Base-by-base conservation (phyloP, 2,113 vertebrate species). In the Piliocolobus tephrosceles region DNA sequence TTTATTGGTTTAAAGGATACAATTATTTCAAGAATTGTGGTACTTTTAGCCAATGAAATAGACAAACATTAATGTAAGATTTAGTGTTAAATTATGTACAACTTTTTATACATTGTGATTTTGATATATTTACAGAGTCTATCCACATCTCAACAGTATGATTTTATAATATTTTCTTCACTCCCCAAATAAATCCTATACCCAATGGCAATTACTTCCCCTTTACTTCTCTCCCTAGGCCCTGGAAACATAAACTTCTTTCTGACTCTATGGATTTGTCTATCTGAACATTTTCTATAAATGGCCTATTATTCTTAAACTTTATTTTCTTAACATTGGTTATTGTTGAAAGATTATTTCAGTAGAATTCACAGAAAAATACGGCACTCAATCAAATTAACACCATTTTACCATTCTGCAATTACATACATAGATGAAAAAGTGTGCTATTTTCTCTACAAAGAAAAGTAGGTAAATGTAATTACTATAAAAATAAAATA, bases 301-400 rank as follows among this genome's bases (percentile, higher is more conserved):
- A 85, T 73, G 61, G 10, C 30, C 30, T 76, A 50, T 93, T 95
- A 84, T 47, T 84, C 85, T 92, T 73, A 93, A 96, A 52, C 5
- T 6, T 40, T 40, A 6, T 80, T 38, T 93, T 78, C 72, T 86
- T 91, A 80, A 70, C 8, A 72, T 25, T 45, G 12, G 17, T 79
- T 73, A 90, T 72, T 94, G 14, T 64, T 86, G 43, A 75, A 92
- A 82, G 66, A 66, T 82, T 92, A 94, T 96, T 97, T 95, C 75
- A 94, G 85, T 38, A 91, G 40, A 90, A 12, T 75, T 10, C 78
- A 68, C 61, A 90, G 68, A 88, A 91, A 96, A 94, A 47, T 50
- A 91, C 14, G 61, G 1, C 0, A 43, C 18, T 95, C 90, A 97
- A 47, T 45, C 23, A 94, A 91, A 58, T n/a, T 90, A 95, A 52